Conservation (phyloP, 1,140 invertebrate genomes). For the Lerema accius region DNA sequence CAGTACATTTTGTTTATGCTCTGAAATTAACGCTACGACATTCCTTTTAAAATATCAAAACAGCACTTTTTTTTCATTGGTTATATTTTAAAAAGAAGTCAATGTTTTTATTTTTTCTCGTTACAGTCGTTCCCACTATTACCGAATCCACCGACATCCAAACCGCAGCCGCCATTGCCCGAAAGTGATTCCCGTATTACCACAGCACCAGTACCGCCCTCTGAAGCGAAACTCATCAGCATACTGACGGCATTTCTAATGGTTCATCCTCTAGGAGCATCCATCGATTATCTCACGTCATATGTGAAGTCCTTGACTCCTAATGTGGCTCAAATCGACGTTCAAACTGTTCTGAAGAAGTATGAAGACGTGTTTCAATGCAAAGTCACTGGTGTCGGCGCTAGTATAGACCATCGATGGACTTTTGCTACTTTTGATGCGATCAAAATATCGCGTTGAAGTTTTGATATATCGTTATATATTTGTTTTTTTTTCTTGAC, state of each 20-base stretch:
- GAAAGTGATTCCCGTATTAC: not conserved
- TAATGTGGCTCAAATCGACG: slow-evolving; percentile 45
- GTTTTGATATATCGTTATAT: not conserved
- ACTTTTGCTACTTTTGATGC: slow-evolving; percentile 53
- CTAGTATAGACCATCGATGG: slow-evolving; percentile 59
- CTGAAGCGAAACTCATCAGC: slow-evolving; percentile 66
- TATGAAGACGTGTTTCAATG: slow-evolving; percentile 57
- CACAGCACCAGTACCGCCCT: slow-evolving; percentile 38
- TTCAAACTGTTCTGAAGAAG: slow-evolving; percentile 51
- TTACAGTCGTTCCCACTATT: slow-evolving; percentile 44
- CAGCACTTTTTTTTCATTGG: too few relatives aligned
- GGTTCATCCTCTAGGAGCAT: slow-evolving; percentile 62
- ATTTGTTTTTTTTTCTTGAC: too few relatives aligned
- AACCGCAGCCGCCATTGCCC: slow-evolving; percentile 32
- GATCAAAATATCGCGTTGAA: slow-evolving; percentile 37
- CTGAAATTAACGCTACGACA: too few relatives aligned
- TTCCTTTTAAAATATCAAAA: too few relatives aligned
- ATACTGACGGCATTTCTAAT: slow-evolving; percentile 65
- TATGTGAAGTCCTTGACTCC: slow-evolving; percentile 60
- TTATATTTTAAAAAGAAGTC: too few relatives aligned
- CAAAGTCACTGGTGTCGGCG: slow-evolving; percentile 50
- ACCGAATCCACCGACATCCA: slow-evolving; percentile 20
- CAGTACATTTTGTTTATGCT: too few relatives aligned
- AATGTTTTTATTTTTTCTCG: too few relatives aligned
- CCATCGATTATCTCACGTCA: slow-evolving; percentile 58